These are phyloP conservation scores for Typhlichthys eigenmanni DNA, from an alignment of 2,797 vertebrate species.

Conservation along the genomic window DNA sequence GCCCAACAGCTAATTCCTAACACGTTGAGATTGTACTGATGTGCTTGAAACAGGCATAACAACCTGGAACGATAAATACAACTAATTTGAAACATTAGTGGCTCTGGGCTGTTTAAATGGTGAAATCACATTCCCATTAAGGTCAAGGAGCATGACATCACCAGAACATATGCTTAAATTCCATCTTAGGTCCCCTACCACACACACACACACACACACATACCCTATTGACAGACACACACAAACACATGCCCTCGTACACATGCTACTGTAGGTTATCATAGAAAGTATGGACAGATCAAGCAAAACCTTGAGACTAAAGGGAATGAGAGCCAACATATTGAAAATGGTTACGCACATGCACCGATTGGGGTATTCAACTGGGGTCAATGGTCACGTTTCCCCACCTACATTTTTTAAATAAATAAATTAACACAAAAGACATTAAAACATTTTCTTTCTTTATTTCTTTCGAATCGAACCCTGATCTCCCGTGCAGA, in stretches of 20 bases:
- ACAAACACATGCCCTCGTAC: not conserved
- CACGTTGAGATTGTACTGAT: not conserved
- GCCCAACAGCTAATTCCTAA: slow-evolving; percentile 23
- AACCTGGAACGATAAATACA: slow-evolving; percentile 9
- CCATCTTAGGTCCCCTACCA: not conserved
- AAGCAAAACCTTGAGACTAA: no score
- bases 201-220: not conserved
- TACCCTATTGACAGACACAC: not conserved
- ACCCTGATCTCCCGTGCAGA: no score
- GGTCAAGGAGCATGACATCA: slow-evolving; percentile 23
- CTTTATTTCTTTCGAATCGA: no score
- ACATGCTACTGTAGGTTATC: not conserved
- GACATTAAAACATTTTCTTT: no score
- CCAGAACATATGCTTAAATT: slow-evolving; percentile 1
- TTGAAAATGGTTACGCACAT: no score
- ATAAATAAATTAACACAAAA: no score
- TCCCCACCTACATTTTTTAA: no score
- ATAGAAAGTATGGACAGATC: no score
- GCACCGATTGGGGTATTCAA: no score
- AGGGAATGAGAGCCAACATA: no score
- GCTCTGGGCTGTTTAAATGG: slow-evolving; percentile 7
- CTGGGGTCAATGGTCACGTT: no score
- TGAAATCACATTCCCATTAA: slow-evolving; percentile 17
- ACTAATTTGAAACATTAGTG: slow-evolving; percentile 9
- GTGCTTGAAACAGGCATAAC: slow-evolving; percentile 16